Base-by-base conservation (phyloP, 35 echinoderm and acorn worm species). In the Heliocidaris tuberculata region DNA sequence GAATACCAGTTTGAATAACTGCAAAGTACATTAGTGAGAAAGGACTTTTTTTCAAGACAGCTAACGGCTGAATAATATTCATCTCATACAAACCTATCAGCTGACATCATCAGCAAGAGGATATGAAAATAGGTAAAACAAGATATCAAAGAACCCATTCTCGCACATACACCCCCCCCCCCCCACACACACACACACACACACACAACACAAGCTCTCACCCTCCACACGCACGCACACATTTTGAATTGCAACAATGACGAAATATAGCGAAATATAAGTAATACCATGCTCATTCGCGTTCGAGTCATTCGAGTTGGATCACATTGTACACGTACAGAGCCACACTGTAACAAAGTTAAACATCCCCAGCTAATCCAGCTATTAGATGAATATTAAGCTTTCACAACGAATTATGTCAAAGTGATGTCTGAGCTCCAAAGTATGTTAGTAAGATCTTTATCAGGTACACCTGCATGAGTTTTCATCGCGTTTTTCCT, bases 331-430 rank as follows among this genome's bases (percentile, higher is more conserved):
- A 27, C 65, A 78, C 65, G 65, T 27, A 78, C 65, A 6, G n/a
- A 27, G 27, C 65, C 65, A 78, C 65, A 78, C 21, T 78, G 15
- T 5, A 78, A 29, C 65, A 89, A 48, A 89, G 31, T 48, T 89
- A 93, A 93, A 93, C 50, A 30, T 93, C 50, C 48, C 91, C 48
- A 7, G n/a, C n/a, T n/a, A n/a, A n/a, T n/a, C n/a, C 60, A 70
- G 47, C 91, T 59, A 93, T 93, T 93, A 93, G 91, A 59, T 4
- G 91, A 93, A 93, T 93, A 93, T 93, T 93, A 93, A 93, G 91
- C 91, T 93, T 93, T 93, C 91, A 93, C 13, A 59, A 93, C 48
- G 91, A 59, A 93, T 93, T 52, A 93, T n/a, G 91, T 89, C 47
- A 89, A 93, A 93, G 50, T 93, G 48, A 93, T 59, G 48, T 49